Conservation (phyloP, 2,113 vertebrate species). For the Melospiza melodia region DNA sequence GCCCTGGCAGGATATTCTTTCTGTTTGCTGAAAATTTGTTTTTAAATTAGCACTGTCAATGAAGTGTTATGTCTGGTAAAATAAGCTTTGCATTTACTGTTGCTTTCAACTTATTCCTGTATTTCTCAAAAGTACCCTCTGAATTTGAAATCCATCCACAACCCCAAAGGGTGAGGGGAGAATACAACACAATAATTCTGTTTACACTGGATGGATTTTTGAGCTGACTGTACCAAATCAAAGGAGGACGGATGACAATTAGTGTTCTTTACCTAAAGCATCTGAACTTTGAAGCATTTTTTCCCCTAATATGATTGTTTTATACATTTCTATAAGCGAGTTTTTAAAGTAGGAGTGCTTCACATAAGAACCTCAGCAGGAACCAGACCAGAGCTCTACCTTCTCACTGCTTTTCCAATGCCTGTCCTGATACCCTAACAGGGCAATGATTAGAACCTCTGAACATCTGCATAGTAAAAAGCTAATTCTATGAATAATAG, state of each 20-base stretch:
- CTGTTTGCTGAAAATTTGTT: not conserved
- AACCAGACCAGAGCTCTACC: not conserved
- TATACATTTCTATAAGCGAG: not conserved
- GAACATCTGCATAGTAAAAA: not conserved
- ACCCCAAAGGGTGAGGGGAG: not conserved
- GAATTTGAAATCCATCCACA: not conserved
- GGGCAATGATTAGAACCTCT: not conserved
- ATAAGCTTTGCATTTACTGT: not conserved
- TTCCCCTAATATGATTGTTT: not conserved
- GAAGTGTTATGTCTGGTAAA: not conserved
- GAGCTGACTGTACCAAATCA: not conserved
- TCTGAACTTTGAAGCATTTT: not conserved
- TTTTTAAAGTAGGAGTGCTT: not conserved
- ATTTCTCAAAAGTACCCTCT: not conserved
- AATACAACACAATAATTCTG: not conserved
- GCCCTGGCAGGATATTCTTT: not conserved
- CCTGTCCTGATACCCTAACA: not conserved
- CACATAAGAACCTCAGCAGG: not conserved
- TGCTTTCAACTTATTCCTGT: not conserved
- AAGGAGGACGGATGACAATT: not conserved
- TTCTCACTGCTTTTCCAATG: not conserved
- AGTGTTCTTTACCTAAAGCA: not conserved
- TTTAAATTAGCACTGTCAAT: not conserved
- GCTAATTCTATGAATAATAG: not conserved
- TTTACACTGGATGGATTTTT: not conserved